Evolutionary conservation across 1,140 invertebrate species (phyloP), one percentile per base, ranked within the genome.

Genomic region (Cryptotermes secundus): DNA sequence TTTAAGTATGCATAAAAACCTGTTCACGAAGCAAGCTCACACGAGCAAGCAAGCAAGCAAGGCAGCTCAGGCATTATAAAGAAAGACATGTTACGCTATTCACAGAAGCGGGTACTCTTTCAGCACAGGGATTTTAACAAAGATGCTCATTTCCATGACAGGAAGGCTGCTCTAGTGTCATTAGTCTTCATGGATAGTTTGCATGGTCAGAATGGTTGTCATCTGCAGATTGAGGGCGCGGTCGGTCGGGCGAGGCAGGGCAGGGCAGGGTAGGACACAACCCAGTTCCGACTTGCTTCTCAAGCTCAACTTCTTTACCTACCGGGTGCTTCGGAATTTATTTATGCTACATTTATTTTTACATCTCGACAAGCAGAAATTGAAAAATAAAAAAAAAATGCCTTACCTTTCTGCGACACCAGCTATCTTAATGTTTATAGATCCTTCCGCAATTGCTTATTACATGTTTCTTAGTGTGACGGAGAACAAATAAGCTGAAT

Each of bases 71-170:
- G n/a, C 59, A 14, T 31, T 72, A 72, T n/a, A 72, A 72, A 14
- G 59, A 72, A 72, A 72, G 59, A 72, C 59, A 72, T 72, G 59
- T 72, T 72, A 72, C 59, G 59, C 59, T 31, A 72, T 72, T 72
- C 59, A 72, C 31, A 72, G 59, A 72, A 72, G n/a, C 59, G 59
- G 59, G 59, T n/a, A 26, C 26, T 72, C 59, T 31, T 72, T 72
- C 59, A 72, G 31, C 59, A 72, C 26, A 72, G 26, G 59, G n/a
- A 26, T 72, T 72, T 72, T 72, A 72, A 72, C 59, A 72, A 31
- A 72, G 59, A 72, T 72, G 59, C 59, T 72, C 59, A 72, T 72
- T 72, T 72, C 59, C 59, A 72, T 72, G 59, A 72, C 59, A 72
- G 59, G 26, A 26, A 3, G n/a, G 26, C n/a, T 72, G 9, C 59